Evolutionary conservation across 2,888 invertebrate species (phyloP), one percentile per base, ranked within the genome.

Genomic region (Apotomis capreana): DNA sequence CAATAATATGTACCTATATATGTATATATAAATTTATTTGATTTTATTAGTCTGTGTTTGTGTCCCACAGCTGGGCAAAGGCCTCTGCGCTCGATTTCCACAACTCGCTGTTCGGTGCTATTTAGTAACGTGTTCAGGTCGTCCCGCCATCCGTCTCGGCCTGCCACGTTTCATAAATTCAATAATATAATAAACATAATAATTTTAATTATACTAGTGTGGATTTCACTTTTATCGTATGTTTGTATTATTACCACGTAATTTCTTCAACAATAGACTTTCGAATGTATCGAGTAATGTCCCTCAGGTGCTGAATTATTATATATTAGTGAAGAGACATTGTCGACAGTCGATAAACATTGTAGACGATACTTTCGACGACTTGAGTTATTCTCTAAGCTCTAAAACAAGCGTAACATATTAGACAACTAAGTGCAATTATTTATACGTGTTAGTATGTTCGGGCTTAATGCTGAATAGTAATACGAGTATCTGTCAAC

Each of bases 251-350:
- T 36, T 46, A 26, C 46, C 65, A 65, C 46, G 15, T 65, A 62
- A 46, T 55, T 15, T n/a, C 54, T 36, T 26, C 5, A 57, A 65
- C 65, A 65, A 57, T 55, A 46, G 55, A 64, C 64, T 65, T 65
- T 65, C 64, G 4, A 68, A 59, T 49, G 26, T 13, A 59, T 55
- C 13, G 59, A 54, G 13, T 59, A 58, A 44, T 52, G 26, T 65
- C 65, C 65, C 65, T 46, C 44, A 65, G 65, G 65, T 57, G 44
- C 4, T 44, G 12, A 12, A 5, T 49, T 46, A 65, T 65, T 55
- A 44, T 40, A 40, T 3, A 40, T 15, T 65, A 65, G 57, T 57
- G 55, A 65, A 9, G 64, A 55, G 64, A 64, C 40, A 57, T 46
- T 46, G 26, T 64, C 64, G 64, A 64, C 26, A 36, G 46, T 65